A percentile compares a stretch with the other conserved stretches of the same genome.
Evolutionary conservation across 2,113 vertebrate genomes (phyloP).

Genomic region (Syngnathoides biaculeatus): DNA sequence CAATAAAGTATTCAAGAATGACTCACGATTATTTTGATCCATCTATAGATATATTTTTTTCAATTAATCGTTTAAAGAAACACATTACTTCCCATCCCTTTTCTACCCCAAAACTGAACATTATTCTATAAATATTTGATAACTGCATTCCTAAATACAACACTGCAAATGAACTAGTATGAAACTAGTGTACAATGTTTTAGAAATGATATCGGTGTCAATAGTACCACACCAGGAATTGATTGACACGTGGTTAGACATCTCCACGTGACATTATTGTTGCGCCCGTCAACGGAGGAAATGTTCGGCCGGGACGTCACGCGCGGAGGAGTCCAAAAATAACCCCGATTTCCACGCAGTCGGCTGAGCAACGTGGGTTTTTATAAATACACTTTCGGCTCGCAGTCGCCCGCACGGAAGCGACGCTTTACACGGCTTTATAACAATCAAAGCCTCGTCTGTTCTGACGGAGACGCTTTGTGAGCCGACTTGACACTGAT

Average conservation of each 20-base stretch:
- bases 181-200: neutral
- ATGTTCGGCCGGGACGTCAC: neutral
- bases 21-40: too few relatives aligned
- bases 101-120: too few relatives aligned
- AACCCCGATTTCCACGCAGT: neutral
- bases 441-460: neutral
- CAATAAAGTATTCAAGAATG: too few relatives aligned
- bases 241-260: neutral
- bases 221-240: neutral
- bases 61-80: too few relatives aligned
- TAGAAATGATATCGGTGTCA: neutral
- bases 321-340: neutral
- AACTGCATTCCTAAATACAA: too few relatives aligned
- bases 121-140: too few relatives aligned
- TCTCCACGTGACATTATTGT: neutral
- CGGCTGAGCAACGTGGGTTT: neutral
- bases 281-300: neutral
- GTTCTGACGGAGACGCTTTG: neutral
- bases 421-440: neutral
- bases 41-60: too few relatives aligned
- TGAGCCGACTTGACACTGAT: slow-evolving; percentile 15
- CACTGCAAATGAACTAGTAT: too few relatives aligned
- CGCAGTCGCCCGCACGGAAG: neutral
- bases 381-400: slow-evolving; percentile 2
- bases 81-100: too few relatives aligned